Conservation (phyloP, 2,888 invertebrate species). For the Choreutis nemorana region DNA sequence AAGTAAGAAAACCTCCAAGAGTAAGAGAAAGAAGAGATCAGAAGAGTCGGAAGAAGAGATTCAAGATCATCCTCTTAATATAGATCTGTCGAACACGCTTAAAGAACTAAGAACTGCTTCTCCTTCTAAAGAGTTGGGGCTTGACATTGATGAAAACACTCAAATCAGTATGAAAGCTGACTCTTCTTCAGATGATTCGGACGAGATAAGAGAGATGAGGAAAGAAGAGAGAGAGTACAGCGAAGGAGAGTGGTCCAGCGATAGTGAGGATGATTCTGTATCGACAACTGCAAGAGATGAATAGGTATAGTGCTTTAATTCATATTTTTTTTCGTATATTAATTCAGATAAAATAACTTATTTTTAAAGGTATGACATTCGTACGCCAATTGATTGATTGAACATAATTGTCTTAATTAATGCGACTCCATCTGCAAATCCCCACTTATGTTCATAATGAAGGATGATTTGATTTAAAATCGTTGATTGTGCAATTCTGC, state of each 20-base stretch:
- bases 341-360: too few species aligned
- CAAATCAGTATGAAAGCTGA: constrained; percentile 15
- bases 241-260: constrained; percentile 59
- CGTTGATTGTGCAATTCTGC: too few species aligned
- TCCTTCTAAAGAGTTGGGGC: constrained; percentile 36
- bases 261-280: constrained; percentile 37
- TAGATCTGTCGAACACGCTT: constrained; percentile 39
- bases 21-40: constrained; percentile 16
- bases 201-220: constrained; percentile 17
- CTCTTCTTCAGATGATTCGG: constrained; percentile 23
- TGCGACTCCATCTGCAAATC: background rate
- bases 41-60: constrained; percentile 16
- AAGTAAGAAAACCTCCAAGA: constrained; percentile 2
- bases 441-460: too few species aligned
- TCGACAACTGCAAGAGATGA: constrained; percentile 18
- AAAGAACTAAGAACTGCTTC: constrained; percentile 41
- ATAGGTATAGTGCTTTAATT: constrained; percentile 5
- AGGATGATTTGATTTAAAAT: too few species aligned
- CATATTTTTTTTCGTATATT: background rate
- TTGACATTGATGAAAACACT: constrained; percentile 16
- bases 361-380: too few species aligned
- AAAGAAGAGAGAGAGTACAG: constrained; percentile 41
- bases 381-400: too few species aligned
- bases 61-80: constrained; percentile 22
- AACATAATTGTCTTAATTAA: too few species aligned